Evolutionary conservation across 2,797 vertebrate species (phyloP).

Genomic region (Myoxocephalus aenaeus): DNA sequence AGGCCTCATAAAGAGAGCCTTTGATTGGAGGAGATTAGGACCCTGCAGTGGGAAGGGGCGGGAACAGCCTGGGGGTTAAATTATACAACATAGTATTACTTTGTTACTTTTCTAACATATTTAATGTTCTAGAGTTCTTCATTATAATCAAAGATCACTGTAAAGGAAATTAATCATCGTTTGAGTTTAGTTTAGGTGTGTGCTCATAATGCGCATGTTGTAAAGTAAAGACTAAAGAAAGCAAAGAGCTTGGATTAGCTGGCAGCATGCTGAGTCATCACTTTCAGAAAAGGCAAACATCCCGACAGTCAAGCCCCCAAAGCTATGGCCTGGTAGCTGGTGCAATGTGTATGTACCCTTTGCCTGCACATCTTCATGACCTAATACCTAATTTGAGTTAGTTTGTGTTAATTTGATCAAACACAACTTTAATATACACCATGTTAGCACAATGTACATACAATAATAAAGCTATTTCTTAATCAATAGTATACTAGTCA

Average conservation of each 20-base stretch:
- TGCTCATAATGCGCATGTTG: slow-evolving; percentile 5
- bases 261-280: slow-evolving; percentile 16
- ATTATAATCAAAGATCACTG: slow-evolving; percentile 22
- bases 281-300: slow-evolving; percentile 17
- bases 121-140: neutral
- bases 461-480: no score
- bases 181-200: slow-evolving; percentile 39
- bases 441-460: no score
- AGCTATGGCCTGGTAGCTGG: no score
- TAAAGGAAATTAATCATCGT: slow-evolving; percentile 35
- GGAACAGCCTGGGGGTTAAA: no score
- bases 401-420: neutral
- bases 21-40: slow-evolving; percentile 56
- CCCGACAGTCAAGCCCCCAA: neutral
- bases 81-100: no score
- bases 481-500: no score
- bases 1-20: slow-evolving; percentile 52
- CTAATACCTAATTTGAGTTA: neutral
- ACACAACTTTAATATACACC: no score
- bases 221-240: neutral
- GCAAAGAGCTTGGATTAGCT: slow-evolving; percentile 12
- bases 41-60: slow-evolving; percentile 13
- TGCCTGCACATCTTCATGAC: no score
- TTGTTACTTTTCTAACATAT: slow-evolving; percentile 15
- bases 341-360: no score